Evolutionary conservation across 1,140 invertebrate genomes (phyloP).

Genomic region (Trinorchestia longiramus): DNA sequence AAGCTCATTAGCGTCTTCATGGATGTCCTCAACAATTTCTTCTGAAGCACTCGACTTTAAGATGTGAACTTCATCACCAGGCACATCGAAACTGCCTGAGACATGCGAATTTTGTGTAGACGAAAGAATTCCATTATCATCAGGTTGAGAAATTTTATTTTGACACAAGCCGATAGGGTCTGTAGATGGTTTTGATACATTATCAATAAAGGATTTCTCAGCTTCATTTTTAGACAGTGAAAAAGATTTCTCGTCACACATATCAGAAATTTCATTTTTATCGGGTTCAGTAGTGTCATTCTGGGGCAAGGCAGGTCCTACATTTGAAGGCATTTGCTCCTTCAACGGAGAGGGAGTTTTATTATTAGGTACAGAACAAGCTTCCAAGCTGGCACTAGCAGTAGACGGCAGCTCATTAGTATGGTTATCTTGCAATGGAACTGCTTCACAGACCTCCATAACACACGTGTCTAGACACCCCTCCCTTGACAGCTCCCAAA

Average conservation of each 20-base stretch:
- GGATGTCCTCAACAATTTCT: not conserved
- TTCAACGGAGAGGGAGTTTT: not conserved
- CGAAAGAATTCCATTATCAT: not conserved
- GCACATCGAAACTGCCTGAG: not conserved
- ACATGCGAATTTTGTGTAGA: not conserved
- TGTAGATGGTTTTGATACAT: not conserved
- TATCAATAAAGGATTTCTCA: not conserved
- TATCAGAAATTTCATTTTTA: not conserved
- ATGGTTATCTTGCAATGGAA: not conserved
- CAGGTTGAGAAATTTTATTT: not conserved
- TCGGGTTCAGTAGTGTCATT: not conserved
- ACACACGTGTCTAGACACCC: not conserved
- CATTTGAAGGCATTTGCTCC: not conserved
- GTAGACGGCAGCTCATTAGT: not conserved
- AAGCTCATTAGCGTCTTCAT: not conserved
- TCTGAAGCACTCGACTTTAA: not conserved
- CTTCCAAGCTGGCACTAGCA: not conserved
- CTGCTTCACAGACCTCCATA: not conserved
- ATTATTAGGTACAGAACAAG: not conserved
- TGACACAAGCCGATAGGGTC: not conserved
- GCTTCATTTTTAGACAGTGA: not conserved
- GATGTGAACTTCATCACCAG: not conserved
- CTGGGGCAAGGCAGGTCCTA: not conserved
- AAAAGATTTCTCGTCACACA: not conserved
- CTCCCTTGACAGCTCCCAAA: conserved; percentile 22